Evolutionary conservation across 2,797 vertebrate genomes (phyloP).

Genomic region (Pteronotus mesoamericanus): DNA sequence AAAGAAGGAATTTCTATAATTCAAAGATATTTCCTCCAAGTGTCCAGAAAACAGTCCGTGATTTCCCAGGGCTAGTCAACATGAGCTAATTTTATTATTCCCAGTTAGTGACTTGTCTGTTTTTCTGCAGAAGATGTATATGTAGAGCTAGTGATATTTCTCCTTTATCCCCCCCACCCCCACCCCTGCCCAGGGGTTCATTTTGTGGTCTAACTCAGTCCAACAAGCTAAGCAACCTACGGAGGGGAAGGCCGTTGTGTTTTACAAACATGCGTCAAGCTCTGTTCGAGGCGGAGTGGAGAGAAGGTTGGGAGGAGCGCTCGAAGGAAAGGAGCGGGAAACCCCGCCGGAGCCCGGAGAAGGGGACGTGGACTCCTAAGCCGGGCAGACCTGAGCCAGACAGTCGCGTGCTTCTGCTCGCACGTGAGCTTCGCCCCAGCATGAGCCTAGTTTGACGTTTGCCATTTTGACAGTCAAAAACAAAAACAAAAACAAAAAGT

Average conservation of each 20-base stretch:
- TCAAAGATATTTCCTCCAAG: constrained; percentile 37
- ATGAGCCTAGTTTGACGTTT: background rate
- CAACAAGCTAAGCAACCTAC: constrained; percentile 52
- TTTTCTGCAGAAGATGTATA: constrained; percentile 44
- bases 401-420: background rate
- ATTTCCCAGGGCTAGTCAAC: background rate
- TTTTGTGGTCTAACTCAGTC: constrained; percentile 69
- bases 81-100: constrained; percentile 46
- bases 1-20: constrained; percentile 5
- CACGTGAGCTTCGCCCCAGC: fast-evolving
- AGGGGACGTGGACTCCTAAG: background rate
- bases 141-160: constrained; percentile 67
- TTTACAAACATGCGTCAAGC: background rate
- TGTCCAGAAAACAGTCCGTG: constrained; percentile 26
- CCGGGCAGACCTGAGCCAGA: fast-evolving
- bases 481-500: background rate
- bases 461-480: background rate
- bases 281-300: background rate
- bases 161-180: background rate
- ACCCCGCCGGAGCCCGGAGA: background rate
- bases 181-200: constrained; percentile 63
- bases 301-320: background rate
- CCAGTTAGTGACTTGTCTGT: constrained; percentile 1
- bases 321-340: background rate
- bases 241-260: constrained; percentile 24